Percentiles rank a stretch among this genome's conserved stretches.
These are phyloP conservation scores for Onychostruthus taczanowskii DNA, from an alignment of 2,113 vertebrate species.

Conservation along the genomic window DNA sequence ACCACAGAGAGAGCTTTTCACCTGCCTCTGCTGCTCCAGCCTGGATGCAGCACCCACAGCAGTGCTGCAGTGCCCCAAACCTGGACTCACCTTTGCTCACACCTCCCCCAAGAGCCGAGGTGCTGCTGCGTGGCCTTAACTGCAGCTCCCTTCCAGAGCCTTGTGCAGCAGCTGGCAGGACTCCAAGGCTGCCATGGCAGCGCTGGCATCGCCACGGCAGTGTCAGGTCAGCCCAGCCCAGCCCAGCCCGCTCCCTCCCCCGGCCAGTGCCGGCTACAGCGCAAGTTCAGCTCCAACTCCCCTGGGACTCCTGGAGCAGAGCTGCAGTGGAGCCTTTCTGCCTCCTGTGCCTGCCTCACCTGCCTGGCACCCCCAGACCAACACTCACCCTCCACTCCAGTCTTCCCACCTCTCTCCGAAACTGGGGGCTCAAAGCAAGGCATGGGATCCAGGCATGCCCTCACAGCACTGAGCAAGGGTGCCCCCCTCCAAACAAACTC, in stretches of 20 bases:
- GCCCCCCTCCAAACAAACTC: not conserved
- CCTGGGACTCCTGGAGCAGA: fast-evolving
- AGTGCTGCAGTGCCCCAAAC: not conserved
- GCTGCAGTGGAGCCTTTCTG: not conserved
- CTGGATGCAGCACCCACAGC: fast-evolving
- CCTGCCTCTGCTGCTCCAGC: fast-evolving
- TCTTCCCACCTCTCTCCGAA: too few relatives aligned
- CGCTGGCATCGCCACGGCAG: not conserved
- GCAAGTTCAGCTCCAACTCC: not conserved
- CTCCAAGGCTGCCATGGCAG: not conserved
- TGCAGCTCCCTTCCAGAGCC: not conserved
- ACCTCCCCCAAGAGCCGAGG: fast-evolving
- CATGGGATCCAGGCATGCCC: fast-evolving
- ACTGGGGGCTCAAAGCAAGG: not conserved
- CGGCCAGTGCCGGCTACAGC: fast-evolving
- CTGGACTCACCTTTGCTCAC: not conserved
- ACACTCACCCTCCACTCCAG: fast-evolving
- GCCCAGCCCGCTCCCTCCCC: fast-evolving
- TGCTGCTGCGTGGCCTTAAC: not conserved
- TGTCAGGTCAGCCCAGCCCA: not conserved
- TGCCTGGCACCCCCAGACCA: not conserved
- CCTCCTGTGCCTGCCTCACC: not conserved
- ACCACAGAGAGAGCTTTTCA: not conserved
- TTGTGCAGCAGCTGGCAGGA: not conserved
- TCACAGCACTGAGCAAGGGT: fast-evolving